phyloP scores from a whole-genome alignment of 2,797 vertebrate species.

The Leptodactylus fallax region DNA sequence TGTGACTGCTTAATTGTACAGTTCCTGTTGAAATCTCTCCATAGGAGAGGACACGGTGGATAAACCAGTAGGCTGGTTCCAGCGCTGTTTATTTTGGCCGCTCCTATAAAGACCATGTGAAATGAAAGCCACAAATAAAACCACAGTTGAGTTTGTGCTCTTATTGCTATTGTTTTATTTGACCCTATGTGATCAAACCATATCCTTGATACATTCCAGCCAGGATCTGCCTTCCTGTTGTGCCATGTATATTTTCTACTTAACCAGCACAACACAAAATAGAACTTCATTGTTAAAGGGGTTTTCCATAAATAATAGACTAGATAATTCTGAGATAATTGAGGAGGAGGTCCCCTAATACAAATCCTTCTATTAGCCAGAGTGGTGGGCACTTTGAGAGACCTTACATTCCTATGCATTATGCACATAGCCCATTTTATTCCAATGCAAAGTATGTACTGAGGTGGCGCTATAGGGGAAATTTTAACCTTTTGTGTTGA shows the following conservation, averaged over 20 bases:
- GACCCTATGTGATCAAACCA: conserved; percentile 8
- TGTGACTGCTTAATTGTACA: conserved; percentile 3
- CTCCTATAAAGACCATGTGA: conserved; percentile 1
- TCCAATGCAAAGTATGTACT: no score
- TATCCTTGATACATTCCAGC: not conserved
- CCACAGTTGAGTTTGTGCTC: conserved; percentile 25
- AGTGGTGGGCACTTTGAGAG: no score
- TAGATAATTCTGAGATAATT: no score
- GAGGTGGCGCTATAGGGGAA: no score
- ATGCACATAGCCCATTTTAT: no score
- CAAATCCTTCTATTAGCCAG: no score
- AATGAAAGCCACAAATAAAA: conserved; percentile 25
- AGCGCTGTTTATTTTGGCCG: conserved; percentile 38
- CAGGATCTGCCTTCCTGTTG: not conserved
- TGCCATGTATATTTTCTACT: not conserved
- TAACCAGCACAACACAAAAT: not conserved
- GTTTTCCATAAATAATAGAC: not conserved
- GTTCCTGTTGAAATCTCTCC: not conserved
- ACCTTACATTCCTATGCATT: no score
- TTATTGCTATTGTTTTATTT: conserved; percentile 29
- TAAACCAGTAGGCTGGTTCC: not conserved
- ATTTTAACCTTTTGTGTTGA: no score
- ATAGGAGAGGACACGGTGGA: not conserved
- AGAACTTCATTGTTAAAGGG: not conserved
- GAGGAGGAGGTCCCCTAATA: no score